phyloP scores from a whole-genome alignment of 1,140 invertebrate genomes.

The Trigoniulus corallinus region DNA sequence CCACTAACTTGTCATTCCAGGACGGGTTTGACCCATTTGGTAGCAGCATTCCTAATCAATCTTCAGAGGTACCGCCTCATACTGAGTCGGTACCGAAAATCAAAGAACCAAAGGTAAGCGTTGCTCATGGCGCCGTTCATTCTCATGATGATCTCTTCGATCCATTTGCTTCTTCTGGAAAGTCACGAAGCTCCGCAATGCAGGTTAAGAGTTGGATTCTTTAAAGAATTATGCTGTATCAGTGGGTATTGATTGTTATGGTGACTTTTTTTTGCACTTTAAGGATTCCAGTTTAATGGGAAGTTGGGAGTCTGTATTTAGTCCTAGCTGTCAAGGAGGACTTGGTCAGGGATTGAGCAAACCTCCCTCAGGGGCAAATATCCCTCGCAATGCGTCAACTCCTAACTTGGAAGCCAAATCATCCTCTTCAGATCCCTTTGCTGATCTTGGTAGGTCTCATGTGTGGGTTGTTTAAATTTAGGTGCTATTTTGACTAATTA shows the following conservation, averaged over 20 bases:
- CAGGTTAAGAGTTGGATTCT: too few relatives aligned
- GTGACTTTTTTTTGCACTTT: too few relatives aligned
- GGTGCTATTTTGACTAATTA: neutral
- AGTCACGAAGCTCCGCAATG: neutral
- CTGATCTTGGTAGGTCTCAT: constrained; percentile 29
- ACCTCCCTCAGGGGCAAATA: constrained; percentile 10
- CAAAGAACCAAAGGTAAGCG: neutral
- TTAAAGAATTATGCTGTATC: too few relatives aligned
- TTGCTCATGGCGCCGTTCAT: too few relatives aligned
- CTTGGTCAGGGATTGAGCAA: neutral
- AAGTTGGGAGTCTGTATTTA: constrained; percentile 17
- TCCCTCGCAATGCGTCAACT: constrained; percentile 38
- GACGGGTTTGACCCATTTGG: neutral
- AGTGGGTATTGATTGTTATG: too few relatives aligned
- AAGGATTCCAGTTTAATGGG: constrained; percentile 18
- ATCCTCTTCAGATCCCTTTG: constrained; percentile 31
- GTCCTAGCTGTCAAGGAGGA: constrained; percentile 8
- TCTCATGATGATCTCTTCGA: neutral
- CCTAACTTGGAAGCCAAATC: constrained; percentile 35
- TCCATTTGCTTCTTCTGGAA: neutral
- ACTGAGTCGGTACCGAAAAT: neutral
- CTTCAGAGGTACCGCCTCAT: neutral
- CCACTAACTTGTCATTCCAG: neutral
- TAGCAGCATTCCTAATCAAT: neutral
- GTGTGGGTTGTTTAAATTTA: constrained; percentile 14